These are phyloP conservation scores for Coilia nasus DNA, from an alignment of 2,797 vertebrate species.

Conservation along the genomic window DNA sequence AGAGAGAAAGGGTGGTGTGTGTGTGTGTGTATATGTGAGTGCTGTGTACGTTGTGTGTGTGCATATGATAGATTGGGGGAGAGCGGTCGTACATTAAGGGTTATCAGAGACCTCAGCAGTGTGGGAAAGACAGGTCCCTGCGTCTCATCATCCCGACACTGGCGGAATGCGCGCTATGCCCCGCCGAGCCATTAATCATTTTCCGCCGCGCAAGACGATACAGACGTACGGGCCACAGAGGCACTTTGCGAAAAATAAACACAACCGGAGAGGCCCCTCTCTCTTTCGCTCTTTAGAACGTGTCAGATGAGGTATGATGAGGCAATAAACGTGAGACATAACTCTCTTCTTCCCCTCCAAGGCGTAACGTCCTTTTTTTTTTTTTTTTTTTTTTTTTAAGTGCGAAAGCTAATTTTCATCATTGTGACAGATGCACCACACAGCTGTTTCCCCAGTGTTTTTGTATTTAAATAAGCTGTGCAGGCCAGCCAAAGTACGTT, in stretches of 20 bases:
- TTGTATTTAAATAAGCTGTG: background rate
- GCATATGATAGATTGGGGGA: background rate
- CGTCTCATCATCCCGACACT: background rate
- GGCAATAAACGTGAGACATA: background rate
- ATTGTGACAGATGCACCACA: background rate
- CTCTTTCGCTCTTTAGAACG: too few relatives aligned
- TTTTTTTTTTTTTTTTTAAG: background rate
- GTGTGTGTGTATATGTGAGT: constrained; percentile 6
- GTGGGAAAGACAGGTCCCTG: constrained; percentile 2
- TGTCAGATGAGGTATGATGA: background rate
- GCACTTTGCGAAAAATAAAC: background rate
- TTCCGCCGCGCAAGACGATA: background rate
- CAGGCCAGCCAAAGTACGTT: background rate
- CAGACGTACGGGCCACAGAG: background rate
- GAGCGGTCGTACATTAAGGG: background rate
- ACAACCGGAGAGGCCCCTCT: background rate
- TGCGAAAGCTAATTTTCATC: background rate
- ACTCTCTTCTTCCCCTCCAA: background rate
- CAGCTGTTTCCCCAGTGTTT: background rate
- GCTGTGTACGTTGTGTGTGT: background rate
- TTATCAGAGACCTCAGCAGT: constrained; percentile 19
- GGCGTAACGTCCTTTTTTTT: background rate
- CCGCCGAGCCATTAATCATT: background rate
- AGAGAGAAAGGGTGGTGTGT: background rate
- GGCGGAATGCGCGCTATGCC: background rate